A percentile compares a stretch with the other conserved stretches of the same genome.
These are phyloP conservation scores for Sturmia bella DNA, from an alignment of 2,888 invertebrate species.

Conservation along the genomic window DNA sequence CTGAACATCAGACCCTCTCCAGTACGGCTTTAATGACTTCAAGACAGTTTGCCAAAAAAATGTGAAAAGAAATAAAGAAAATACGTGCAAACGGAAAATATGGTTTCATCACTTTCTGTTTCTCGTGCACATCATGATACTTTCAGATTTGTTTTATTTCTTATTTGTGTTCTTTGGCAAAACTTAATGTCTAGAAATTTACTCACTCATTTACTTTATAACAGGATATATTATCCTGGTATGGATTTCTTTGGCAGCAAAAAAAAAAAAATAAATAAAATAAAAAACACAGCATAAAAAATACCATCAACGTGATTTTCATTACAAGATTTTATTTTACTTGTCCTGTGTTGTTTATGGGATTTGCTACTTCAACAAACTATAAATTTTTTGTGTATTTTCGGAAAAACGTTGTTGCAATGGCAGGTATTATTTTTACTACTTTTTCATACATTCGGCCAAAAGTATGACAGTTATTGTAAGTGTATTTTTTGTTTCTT, in stretches of 20 bases:
- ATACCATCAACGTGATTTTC: conserved; percentile 34
- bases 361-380: background rate
- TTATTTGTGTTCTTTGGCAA: conserved; percentile 4
- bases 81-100: conserved; percentile 51
- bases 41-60: conserved; percentile 50
- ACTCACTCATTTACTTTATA: background rate
- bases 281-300: no score
- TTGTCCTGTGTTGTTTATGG: background rate
- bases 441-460: conserved; percentile 17
- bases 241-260: conserved; percentile 16
- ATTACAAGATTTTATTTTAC: conserved; percentile 40
- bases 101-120: conserved; percentile 53
- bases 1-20: conserved; percentile 9
- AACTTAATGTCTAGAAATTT: conserved; percentile 23
- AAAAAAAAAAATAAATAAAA: conserved; percentile 10
- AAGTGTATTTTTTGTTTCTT: no score
- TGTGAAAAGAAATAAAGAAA: conserved; percentile 1
- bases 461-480: conserved; percentile 61
- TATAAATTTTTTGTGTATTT: background rate
- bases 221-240: conserved; percentile 37
- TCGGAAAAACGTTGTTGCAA: background rate
- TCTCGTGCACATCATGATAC: conserved; percentile 7
- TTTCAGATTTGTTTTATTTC: conserved; percentile 33
- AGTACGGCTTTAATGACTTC: conserved; percentile 50
- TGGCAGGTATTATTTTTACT: background rate